A percentile compares a stretch with the other conserved stretches of the same genome.
Evolutionary conservation across 2,888 invertebrate species (phyloP).

Genomic region (Patella depressa): DNA sequence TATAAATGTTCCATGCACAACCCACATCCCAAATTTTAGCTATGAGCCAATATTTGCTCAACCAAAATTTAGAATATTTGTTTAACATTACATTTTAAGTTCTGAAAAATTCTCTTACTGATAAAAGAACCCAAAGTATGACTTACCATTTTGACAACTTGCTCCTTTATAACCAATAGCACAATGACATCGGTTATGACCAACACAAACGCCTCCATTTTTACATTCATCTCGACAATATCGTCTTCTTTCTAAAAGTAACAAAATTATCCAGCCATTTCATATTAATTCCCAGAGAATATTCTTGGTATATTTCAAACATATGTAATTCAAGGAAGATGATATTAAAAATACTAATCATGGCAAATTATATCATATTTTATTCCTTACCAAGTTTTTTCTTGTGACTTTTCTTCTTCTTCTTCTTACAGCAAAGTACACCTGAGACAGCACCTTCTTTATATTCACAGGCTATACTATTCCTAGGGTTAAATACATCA

Average conservation of each 20-base stretch:
- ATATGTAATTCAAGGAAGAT: not conserved
- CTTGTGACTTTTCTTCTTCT: conserved; percentile 32
- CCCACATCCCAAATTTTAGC: not conserved
- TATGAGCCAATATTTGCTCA: not conserved
- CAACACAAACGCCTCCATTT: conserved; percentile 64
- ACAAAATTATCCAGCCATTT: too few species aligned
- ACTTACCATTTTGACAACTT: conserved; percentile 67
- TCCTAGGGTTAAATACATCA: conserved; percentile 61
- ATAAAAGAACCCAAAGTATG: not conserved
- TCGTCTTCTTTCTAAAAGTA: conserved; percentile 19
- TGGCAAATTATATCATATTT: not conserved
- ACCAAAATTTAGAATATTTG: too few species aligned
- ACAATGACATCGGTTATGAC: conserved; percentile 62
- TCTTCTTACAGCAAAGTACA: conserved; percentile 64
- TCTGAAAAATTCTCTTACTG: not conserved
- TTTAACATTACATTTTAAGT: not conserved
- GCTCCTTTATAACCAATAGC: conserved; percentile 66
- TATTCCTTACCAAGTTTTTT: not conserved
- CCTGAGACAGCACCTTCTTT: conserved; percentile 60
- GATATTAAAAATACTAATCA: not conserved
- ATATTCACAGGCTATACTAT: conserved; percentile 58
- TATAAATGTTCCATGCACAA: not conserved
- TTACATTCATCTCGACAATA: conserved; percentile 59
- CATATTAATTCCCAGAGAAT: too few species aligned
- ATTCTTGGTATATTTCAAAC: too few species aligned